Evolutionary conservation across 1,140 invertebrate genomes (phyloP).

Genomic region (Drosophila biarmipes): DNA sequence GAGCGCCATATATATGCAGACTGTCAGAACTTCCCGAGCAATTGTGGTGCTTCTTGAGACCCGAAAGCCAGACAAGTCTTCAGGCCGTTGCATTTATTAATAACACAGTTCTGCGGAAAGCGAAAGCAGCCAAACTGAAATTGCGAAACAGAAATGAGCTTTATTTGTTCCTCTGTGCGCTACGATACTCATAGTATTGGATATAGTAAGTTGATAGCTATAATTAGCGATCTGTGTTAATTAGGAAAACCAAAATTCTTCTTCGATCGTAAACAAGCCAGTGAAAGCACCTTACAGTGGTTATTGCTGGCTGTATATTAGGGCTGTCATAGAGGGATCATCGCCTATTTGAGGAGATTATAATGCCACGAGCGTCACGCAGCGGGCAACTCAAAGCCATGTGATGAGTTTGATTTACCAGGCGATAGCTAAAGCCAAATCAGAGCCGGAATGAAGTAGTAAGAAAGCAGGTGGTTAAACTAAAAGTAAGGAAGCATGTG

Average conservation of each 20-base stretch:
- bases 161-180: slow-evolving; percentile 5
- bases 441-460: slow-evolving; percentile 4
- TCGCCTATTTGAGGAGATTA: slow-evolving; percentile 34
- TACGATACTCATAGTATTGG: slow-evolving; percentile 8
- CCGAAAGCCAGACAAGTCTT: slow-evolving; percentile 24
- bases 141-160: slow-evolving; percentile 34
- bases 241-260: neutral
- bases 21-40: slow-evolving; percentile 5
- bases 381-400: slow-evolving; percentile 8
- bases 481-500: too few species aligned
- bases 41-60: slow-evolving; percentile 7
- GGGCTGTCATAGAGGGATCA: slow-evolving; percentile 41
- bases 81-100: slow-evolving; percentile 30
- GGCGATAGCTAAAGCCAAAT: neutral
- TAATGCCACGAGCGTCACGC: slow-evolving; percentile 56
- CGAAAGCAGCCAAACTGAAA: slow-evolving; percentile 15
- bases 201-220: slow-evolving; percentile 30
- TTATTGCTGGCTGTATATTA: slow-evolving; percentile 33
- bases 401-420: slow-evolving; percentile 45
- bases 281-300: slow-evolving; percentile 11
- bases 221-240: slow-evolving; percentile 16
- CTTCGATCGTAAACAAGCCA: slow-evolving; percentile 17
- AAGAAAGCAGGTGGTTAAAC: neutral
- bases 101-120: slow-evolving; percentile 9
- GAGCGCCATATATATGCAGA: slow-evolving; percentile 29